Conservation (phyloP, 1,140 invertebrate species). For the Rhagoletis zephyria region DNA sequence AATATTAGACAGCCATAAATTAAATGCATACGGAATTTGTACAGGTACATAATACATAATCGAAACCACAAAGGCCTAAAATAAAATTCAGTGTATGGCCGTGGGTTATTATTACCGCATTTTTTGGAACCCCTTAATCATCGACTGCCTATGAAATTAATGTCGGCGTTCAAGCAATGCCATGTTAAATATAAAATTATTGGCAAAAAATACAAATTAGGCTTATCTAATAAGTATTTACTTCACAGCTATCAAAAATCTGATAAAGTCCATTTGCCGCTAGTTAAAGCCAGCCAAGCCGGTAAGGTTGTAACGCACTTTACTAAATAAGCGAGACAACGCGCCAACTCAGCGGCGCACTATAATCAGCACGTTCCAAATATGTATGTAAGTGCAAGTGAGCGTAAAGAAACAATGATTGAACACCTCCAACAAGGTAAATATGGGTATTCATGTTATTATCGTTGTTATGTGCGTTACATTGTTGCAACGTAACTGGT, state of each 20-base stretch:
- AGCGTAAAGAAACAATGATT: background rate
- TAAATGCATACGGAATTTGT: background rate
- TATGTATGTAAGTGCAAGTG: background rate
- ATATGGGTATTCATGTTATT: constrained; percentile 24
- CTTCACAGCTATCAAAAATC: constrained; percentile 32
- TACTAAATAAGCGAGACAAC: background rate
- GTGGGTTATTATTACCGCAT: background rate
- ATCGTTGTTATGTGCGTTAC: constrained; percentile 16
- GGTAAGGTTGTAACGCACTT: background rate
- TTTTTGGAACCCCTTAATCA: background rate
- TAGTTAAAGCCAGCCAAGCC: background rate
- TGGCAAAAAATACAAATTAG: constrained; percentile 26
- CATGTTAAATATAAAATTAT: background rate
- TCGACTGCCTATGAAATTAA: no score
- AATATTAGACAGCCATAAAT: background rate
- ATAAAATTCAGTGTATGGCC: background rate
- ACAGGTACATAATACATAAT: background rate
- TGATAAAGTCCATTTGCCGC: constrained; percentile 7
- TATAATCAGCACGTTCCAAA: background rate
- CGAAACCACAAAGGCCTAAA: background rate
- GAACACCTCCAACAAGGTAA: constrained; percentile 36
- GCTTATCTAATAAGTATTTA: background rate
- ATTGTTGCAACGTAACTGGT: background rate
- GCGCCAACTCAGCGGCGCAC: background rate
- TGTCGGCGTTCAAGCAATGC: background rate